Percentiles rank a stretch among this genome's conserved stretches.
Evolutionary conservation across 2,797 vertebrate species (phyloP).

Genomic region (Chrosomus eos): DNA sequence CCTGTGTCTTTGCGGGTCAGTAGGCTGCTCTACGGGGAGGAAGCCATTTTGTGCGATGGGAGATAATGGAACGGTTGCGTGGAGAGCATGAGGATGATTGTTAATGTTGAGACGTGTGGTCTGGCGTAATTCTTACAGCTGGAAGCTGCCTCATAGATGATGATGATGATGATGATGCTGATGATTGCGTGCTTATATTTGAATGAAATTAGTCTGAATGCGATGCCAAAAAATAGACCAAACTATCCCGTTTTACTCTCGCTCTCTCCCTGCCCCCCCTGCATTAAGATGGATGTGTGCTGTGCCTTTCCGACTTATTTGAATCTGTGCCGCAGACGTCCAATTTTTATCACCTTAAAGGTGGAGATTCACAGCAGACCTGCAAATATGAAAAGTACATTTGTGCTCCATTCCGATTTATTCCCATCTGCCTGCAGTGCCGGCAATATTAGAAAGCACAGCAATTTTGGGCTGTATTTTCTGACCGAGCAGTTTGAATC

Average conservation of each 20-base stretch:
- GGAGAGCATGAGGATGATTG: neutral
- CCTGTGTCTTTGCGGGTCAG: conserved; percentile 52
- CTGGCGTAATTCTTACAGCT: conserved; percentile 1
- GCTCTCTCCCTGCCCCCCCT: conserved; percentile 29
- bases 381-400: conserved; percentile 69
- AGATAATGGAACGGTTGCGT: conserved; percentile 28
- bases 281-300: conserved; percentile 67
- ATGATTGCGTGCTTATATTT: neutral
- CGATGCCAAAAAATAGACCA: neutral
- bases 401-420: conserved; percentile 63
- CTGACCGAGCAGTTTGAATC: conserved; percentile 69
- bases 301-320: conserved; percentile 66
- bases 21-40: conserved; percentile 36
- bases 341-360: conserved; percentile 67
- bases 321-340: conserved; percentile 64
- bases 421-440: conserved; percentile 67
- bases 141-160: neutral
- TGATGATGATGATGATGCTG: neutral
- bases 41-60: conserved; percentile 50
- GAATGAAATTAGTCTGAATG: neutral
- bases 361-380: conserved; percentile 66
- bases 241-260: conserved; percentile 27
- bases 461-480: conserved; percentile 68
- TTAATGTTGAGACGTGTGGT: neutral
- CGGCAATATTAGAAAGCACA: conserved; percentile 67